Evolutionary conservation across 2,113 vertebrate species (phyloP), one percentile per base, ranked within the genome.

Genomic region (Phodopus roborovskii): DNA sequence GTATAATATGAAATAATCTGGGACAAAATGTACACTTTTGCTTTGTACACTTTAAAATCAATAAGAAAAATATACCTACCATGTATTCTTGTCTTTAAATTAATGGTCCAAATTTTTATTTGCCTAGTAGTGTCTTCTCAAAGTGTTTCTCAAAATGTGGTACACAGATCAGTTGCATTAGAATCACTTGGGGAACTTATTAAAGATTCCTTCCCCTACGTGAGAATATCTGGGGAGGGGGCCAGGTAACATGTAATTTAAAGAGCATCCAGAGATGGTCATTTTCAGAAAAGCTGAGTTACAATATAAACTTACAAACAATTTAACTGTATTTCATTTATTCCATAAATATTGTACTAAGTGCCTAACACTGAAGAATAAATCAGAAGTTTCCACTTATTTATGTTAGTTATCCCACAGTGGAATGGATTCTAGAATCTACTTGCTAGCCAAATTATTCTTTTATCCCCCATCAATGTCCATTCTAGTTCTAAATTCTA

Each of bases 61-160:
- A 28, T 78, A 92, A 89, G 28, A 83, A 96, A 92, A 95, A 92
- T 82, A 92, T 64, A 94, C 42, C 85, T 94, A 97, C 53, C 50
- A 91, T 48, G 58, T 95, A 81, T 82, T 93, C 78, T 91, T 58
- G 79, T 95, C 91, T 97, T 93, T 91, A 95, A 91, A 82, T 82
- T 95, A 95, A 95, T 48, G 62, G 81, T 81, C 64, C 84, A 92
- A 60, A 97, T 90, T 95, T 95, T 90, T 86, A 95, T 94, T 92
- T 97, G 73, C 82, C 87, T 96, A 93, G 89, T 78, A 89, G 42
- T 86, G 3, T 88, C 71, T 88, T 94, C 68, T 94, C 95, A 95
- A 95, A 92, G 60, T 91, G 17, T 88, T 92, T 94, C 91, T 95
- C 91, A 95, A 97, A 95, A 93, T 94, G 68, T 70, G 68, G 82